Evolutionary conservation across 1,140 invertebrate species (phyloP), one percentile per base, ranked within the genome.

Genomic region (Reticulitermes speratus): DNA sequence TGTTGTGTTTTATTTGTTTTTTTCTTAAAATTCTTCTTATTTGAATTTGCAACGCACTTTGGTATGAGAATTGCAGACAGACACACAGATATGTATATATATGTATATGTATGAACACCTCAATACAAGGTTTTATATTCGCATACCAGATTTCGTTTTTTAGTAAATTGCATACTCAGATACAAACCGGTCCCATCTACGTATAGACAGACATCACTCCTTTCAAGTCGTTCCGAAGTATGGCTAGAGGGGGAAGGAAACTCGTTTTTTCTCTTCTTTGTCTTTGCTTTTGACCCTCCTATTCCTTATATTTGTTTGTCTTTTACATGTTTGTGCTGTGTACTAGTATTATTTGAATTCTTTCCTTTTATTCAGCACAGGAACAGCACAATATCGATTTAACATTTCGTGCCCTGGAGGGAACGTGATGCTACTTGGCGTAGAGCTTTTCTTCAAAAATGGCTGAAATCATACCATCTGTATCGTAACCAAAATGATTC

Each of bases 221-320:
- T 75, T 30, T 30, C 25, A 75, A 75, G 65, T 8, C n/a, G 65
- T 25, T 16, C 7, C 3, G 11, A 9, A 75, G 65, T 75, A n/a
- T 75, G 25, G 52, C 52, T 55, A 21, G 11, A 55, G 52, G 52
- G 52, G 19, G 52, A 21, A 16, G 52, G 8, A 75, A 8, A 14
- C 7, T 75, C 65, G 25, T 75, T 75, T 38, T 38, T 65, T 75
- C 65, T 30, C 14, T 8, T 75, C 65, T 30, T 75, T 75, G n/a
- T 75, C 65, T 75, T 75, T 25, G 25, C 65, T 25, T 75, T 75
- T 75, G 65, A 75, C 65, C 65, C 65, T 30, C 65, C 25, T n/a
- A 19, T 75, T 30, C n/a, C 65, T 30, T 75, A 75, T 75, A 75
- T 75, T 75, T 75, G 65, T 75, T 30, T 75, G 65, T 75, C 65